phyloP scores from a whole-genome alignment of 1,140 invertebrate species.

The Pseudomyrmex concolor region DNA sequence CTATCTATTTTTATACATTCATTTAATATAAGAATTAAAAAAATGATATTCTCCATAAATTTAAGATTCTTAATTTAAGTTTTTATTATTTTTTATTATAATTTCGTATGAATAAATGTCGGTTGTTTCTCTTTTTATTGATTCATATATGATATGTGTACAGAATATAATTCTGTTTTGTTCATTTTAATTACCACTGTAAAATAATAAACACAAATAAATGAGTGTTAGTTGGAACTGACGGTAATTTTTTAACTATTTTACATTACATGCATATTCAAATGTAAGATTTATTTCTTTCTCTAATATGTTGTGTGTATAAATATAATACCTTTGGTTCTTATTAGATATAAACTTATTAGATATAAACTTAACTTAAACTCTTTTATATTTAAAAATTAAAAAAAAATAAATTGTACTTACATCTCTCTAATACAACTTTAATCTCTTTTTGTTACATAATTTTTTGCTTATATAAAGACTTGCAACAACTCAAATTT shows the following conservation, averaged over 20 bases:
- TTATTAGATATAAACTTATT: background rate
- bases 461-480: background rate
- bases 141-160: too few species aligned
- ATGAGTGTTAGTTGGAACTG: background rate
- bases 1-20: too few species aligned
- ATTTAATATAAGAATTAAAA: too few species aligned
- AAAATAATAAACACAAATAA: background rate
- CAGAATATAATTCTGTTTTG: too few species aligned
- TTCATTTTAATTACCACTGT: background rate
- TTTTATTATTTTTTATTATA: too few species aligned
- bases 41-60: too few species aligned
- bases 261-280: background rate
- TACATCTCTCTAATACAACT: slow-evolving; percentile 9
- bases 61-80: too few species aligned
- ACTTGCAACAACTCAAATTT: background rate
- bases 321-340: slow-evolving; percentile 23
- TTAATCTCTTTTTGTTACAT: background rate
- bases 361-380: background rate
- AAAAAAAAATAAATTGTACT: slow-evolving; percentile 36
- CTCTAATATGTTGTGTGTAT: slow-evolving; percentile 3
- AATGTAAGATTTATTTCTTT: background rate
- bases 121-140: too few species aligned
- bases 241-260: background rate
- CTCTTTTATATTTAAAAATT: slow-evolving; percentile 4
- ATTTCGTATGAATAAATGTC: too few species aligned